These are phyloP conservation scores for Chelonia mydas DNA, from an alignment of 2,797 vertebrate genomes.

Conservation along the genomic window DNA sequence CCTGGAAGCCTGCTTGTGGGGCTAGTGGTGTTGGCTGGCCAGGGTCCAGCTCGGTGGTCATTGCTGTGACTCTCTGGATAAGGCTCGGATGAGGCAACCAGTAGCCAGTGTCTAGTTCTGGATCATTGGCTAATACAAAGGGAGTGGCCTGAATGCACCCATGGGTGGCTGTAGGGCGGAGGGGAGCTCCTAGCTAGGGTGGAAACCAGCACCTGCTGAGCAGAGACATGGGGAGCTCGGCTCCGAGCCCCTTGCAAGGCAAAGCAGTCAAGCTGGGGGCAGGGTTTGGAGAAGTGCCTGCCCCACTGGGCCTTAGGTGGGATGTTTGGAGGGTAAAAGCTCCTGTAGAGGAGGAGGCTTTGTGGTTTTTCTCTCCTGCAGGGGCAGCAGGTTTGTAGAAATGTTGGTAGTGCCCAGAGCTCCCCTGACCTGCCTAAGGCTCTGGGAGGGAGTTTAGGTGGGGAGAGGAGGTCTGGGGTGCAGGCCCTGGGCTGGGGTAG, in stretches of 20 bases:
- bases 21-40: not conserved
- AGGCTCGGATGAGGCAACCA: not conserved
- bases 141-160: rapidly evolving
- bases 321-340: no score
- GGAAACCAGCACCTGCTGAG: not conserved
- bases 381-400: no score
- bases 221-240: rapidly evolving
- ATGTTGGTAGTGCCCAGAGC: no score
- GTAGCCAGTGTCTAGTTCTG: not conserved
- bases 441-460: no score
- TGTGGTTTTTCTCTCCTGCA: no score
- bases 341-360: no score
- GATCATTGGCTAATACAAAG: not conserved
- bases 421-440: no score
- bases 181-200: not conserved
- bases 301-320: no score
- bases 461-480: no score
- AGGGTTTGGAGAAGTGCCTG: not conserved
- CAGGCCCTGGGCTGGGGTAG: no score
- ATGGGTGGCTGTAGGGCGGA: not conserved
- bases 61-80: not conserved
- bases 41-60: rapidly evolving
- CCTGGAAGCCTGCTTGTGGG: no score
- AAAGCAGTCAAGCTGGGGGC: no score
- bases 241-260: not conserved